Evolutionary conservation across 2,888 invertebrate species (phyloP).

Genomic region (Sarcophaga variegata): DNA sequence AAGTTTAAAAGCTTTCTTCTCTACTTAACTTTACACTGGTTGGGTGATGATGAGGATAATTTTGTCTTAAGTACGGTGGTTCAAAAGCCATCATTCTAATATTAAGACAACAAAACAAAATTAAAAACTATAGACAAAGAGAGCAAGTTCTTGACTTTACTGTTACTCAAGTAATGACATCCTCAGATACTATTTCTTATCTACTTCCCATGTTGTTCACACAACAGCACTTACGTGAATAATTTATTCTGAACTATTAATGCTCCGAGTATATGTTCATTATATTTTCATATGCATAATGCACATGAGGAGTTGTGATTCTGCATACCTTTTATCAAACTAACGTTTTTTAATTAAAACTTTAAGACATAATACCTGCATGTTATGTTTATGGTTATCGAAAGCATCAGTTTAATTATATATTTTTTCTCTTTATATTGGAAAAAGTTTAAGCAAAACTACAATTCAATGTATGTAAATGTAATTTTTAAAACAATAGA

Average conservation of each 20-base stretch:
- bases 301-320: not conserved
- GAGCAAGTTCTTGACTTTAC: conserved; percentile 6
- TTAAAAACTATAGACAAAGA: not conserved
- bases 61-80: conserved; percentile 16
- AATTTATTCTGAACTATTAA: not conserved
- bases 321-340: not conserved
- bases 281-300: not conserved
- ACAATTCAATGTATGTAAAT: too few relatives aligned
- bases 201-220: too few relatives aligned
- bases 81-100: not conserved
- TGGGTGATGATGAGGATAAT: conserved; percentile 30
- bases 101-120: conserved; percentile 12
- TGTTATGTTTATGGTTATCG: not conserved
- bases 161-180: conserved; percentile 24
- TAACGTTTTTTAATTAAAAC: not conserved
- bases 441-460: too few relatives aligned
- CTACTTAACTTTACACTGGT: conserved; percentile 20
- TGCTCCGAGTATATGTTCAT: not conserved
- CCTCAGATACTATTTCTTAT: not conserved
- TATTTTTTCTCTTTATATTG: too few relatives aligned
- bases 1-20: conserved; percentile 44
- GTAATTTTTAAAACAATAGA: too few relatives aligned
- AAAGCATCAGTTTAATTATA: too few relatives aligned
- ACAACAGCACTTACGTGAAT: not conserved
- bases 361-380: conserved; percentile 6